phyloP scores from a whole-genome alignment of 2,797 vertebrate species.

The Margarornis squamiger region DNA sequence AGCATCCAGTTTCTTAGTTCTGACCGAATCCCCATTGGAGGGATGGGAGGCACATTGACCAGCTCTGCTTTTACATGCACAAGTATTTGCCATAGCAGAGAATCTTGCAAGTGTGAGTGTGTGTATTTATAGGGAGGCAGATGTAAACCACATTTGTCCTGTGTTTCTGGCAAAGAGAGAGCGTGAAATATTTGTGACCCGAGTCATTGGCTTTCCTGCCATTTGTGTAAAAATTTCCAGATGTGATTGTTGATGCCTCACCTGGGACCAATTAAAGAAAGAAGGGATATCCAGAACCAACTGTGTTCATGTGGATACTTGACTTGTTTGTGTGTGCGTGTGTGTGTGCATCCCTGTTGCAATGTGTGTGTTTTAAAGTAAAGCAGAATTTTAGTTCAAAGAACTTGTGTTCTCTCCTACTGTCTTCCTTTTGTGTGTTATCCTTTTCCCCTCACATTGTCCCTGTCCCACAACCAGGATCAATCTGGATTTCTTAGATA shows the following conservation, averaged over 20 bases:
- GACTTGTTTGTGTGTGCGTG: constrained; percentile 30
- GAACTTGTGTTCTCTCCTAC: neutral
- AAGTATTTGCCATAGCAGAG: neutral
- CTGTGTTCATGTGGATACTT: constrained; percentile 43
- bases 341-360: neutral
- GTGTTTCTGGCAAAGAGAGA: constrained; percentile 68
- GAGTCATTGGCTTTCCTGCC: constrained; percentile 69
- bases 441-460: neutral
- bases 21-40: accelerated
- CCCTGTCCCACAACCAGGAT: neutral
- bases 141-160: constrained; percentile 73
- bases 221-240: constrained; percentile 72
- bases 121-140: constrained; percentile 63
- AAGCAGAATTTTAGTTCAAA: constrained; percentile 43
- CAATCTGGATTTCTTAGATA: neutral
- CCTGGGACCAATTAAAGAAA: constrained; percentile 70
- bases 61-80: neutral
- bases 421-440: neutral
- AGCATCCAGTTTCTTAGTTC: neutral
- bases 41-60: neutral
- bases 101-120: constrained; percentile 17
- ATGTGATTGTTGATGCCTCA: constrained; percentile 70
- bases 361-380: constrained; percentile 29
- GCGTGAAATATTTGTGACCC: constrained; percentile 75
- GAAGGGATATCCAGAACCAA: constrained; percentile 55